Evolutionary conservation across 2,888 invertebrate genomes (phyloP).

Genomic region (Leptothorax acervorum): DNA sequence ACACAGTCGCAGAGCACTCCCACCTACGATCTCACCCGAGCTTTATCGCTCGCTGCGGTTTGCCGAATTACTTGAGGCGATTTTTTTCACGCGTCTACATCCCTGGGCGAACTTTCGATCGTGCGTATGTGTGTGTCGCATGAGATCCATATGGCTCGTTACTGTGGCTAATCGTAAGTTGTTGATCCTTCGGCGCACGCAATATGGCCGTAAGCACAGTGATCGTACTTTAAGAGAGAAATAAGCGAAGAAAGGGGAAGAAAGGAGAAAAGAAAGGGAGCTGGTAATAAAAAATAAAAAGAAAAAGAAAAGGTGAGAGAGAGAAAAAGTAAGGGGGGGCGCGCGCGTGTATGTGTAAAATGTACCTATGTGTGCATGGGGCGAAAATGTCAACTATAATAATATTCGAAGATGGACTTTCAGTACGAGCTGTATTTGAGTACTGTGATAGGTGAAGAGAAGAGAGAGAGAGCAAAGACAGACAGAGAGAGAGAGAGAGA

Average conservation of each 20-base stretch:
- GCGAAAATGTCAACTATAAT: neutral
- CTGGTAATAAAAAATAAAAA: slow-evolving; percentile 8
- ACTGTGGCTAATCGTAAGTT: slow-evolving; percentile 50
- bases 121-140: neutral
- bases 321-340: neutral
- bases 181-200: slow-evolving; percentile 45
- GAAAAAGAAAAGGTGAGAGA: neutral
- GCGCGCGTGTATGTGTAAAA: neutral
- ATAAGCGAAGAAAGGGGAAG: slow-evolving; percentile 15
- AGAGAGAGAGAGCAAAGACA: slow-evolving; percentile 8
- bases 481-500: neutral
- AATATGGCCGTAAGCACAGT: slow-evolving; percentile 52
- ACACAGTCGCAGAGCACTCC: slow-evolving; percentile 37
- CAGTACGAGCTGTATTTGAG: neutral
- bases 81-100: slow-evolving; percentile 13
- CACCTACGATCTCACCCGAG: slow-evolving; percentile 12
- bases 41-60: neutral
- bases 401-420: slow-evolving; percentile 2
- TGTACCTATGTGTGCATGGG: neutral
- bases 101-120: slow-evolving; percentile 9
- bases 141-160: slow-evolving; percentile 49
- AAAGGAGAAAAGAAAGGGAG: neutral
- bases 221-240: slow-evolving; percentile 45
- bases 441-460: neutral
- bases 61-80: neutral